phyloP scores from a whole-genome alignment of 2,113 vertebrate species.

The Bolborhynchus lineola region DNA sequence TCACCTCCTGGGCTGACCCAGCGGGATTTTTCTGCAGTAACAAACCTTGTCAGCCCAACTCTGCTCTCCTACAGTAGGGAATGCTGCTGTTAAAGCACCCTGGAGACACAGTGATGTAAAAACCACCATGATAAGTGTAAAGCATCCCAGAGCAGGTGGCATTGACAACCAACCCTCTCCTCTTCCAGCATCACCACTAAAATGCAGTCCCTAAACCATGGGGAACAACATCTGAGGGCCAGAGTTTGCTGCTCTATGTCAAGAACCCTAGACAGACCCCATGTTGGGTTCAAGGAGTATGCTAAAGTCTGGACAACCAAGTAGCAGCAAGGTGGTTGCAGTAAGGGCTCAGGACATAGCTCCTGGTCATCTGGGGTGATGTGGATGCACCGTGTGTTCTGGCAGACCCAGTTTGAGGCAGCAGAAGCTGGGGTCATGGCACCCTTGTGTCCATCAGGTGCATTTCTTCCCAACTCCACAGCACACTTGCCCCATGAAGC shows the following conservation, averaged over 20 bases:
- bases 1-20: not conserved
- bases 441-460: not conserved
- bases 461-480: not conserved
- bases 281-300: not conserved
- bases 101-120: not conserved
- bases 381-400: not conserved
- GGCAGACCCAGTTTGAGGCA: not conserved
- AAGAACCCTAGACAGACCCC: not conserved
- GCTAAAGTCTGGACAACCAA: not conserved
- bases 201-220: not conserved
- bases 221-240: not conserved
- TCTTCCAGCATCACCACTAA: not conserved
- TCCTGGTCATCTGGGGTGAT: not conserved
- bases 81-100: not conserved
- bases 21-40: not conserved
- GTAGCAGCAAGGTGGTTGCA: not conserved
- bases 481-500: too few species aligned
- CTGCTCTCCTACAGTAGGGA: not conserved
- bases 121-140: not conserved
- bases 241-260: not conserved
- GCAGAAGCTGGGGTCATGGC: not conserved
- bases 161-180: not conserved
- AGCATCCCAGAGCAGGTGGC: not conserved
- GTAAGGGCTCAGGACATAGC: not conserved
- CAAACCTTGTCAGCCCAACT: not conserved